Percentiles rank a stretch among this genome's conserved stretches.
These are phyloP conservation scores for Mythimna loreyi DNA, from an alignment of 2,888 invertebrate genomes.

Conservation along the genomic window DNA sequence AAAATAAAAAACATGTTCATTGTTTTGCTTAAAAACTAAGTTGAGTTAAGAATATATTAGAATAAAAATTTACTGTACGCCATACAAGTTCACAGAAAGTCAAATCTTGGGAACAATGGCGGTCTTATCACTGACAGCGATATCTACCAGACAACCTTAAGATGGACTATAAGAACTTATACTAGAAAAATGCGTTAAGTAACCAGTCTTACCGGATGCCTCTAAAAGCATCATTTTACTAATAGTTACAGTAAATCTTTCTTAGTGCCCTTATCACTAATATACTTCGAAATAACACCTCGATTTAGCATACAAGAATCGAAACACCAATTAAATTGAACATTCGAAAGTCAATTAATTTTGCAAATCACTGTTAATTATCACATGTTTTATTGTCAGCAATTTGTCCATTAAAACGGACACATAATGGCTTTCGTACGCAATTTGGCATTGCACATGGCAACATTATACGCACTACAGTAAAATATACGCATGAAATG, in stretches of 20 bases:
- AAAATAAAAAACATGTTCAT: no score
- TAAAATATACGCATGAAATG: constrained; percentile 34
- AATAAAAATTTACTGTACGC: no score
- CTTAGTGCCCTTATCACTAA: neutral
- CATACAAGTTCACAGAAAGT: no score
- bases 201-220: no score
- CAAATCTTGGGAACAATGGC: no score
- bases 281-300: neutral
- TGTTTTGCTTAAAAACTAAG: no score
- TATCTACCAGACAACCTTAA: no score
- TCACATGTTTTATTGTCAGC: constrained; percentile 38
- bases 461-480: constrained; percentile 44
- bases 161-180: no score
- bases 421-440: constrained; percentile 40
- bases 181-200: no score
- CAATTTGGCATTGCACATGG: constrained; percentile 42
- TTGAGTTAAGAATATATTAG: no score
- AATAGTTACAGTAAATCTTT: neutral
- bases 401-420: constrained; percentile 46
- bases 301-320: constrained; percentile 9
- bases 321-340: constrained; percentile 19
- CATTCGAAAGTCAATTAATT: constrained; percentile 39
- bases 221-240: no score
- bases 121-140: no score
- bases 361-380: constrained; percentile 44